Base-by-base conservation (phyloP, 2,113 vertebrate species). In the Siniperca knerii region DNA sequence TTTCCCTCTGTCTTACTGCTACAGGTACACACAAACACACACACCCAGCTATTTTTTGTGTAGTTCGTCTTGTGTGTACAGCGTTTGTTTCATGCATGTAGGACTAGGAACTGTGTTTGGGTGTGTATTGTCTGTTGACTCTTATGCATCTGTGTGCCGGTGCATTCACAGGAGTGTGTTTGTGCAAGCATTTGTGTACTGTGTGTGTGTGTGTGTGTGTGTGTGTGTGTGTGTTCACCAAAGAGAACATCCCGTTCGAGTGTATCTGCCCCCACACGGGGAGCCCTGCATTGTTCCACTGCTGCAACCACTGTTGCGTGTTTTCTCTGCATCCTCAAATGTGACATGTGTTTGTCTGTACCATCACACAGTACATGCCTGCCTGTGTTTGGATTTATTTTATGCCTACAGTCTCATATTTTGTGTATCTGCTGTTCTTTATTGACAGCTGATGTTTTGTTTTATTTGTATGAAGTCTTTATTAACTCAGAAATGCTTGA, bases 161-260 rank as follows among this genome's bases (percentile, higher is more conserved):
- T 13, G 58, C n/a, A 42, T 76, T 54, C 44, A 52, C 29, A 40
- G 4, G 20, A 8, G 61, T 58, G 25, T 81, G 52, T 69, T 8
- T 65, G 48, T 57, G 16, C 2, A 23, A 18, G 13, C 29, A 4
- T 69, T 25, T 61, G 57, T 65, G 57, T 69, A 8, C 6, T 55
- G 68, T 66, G 8, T 77, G 46, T 37, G 25, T 58, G 37, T 48
- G 52, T 67, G 66, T 70, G 68, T 83, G 16, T 55, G 68, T 66
- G 8, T 77, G 46, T 37, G 25, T 58, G 52, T 23, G 60, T 50
- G 23, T 77, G 44, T 67, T 20, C 35, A 67, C 67, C 66, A 72
- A 84, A 92, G 77, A 89, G 90, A 87, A 90, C 92, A 92, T 93
- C 92, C 89, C 88, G 90, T 94, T 88, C 85, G 77, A 54, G 44